A percentile compares a stretch with the other conserved stretches of the same genome.
Evolutionary conservation across 1,140 invertebrate genomes (phyloP).

Genomic region (Varroa destructor): DNA sequence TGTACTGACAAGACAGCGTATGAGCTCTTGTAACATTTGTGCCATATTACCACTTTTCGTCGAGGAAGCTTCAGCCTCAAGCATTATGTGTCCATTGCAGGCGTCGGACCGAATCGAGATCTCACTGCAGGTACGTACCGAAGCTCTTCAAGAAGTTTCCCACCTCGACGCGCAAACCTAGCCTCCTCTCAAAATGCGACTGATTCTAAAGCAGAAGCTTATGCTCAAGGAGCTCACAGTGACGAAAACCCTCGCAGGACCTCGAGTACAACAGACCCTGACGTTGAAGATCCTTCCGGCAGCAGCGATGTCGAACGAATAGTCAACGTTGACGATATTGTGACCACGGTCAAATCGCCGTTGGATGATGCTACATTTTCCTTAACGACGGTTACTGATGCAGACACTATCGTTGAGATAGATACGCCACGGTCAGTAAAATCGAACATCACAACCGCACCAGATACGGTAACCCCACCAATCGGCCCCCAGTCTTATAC

Average conservation of each 20-base stretch:
- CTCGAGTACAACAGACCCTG: conserved; percentile 5
- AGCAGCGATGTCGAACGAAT: not conserved
- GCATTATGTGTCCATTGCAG: no score
- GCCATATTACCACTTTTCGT: no score
- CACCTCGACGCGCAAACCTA: conserved; percentile 18
- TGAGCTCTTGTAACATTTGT: no score
- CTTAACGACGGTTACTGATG: not conserved
- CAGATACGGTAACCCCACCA: no score
- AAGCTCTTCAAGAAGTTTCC: conserved; percentile 1
- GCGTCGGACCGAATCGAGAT: no score
- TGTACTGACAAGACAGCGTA: no score
- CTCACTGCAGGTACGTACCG: not conserved
- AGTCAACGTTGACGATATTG: conserved; percentile 4
- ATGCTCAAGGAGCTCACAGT: conserved; percentile 7
- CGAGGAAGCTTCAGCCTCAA: no score
- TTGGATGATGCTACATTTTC: not conserved
- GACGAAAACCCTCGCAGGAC: not conserved
- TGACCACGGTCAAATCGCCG: not conserved
- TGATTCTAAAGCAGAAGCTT: not conserved
- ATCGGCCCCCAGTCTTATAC: no score
- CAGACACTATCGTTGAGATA: not conserved
- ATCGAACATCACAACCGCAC: no score
- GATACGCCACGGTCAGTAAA: not conserved
- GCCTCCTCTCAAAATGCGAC: not conserved
- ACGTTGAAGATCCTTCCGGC: conserved; percentile 1